Conservation (phyloP, 2,113 vertebrate genomes). For the Crotalus tigris region DNA sequence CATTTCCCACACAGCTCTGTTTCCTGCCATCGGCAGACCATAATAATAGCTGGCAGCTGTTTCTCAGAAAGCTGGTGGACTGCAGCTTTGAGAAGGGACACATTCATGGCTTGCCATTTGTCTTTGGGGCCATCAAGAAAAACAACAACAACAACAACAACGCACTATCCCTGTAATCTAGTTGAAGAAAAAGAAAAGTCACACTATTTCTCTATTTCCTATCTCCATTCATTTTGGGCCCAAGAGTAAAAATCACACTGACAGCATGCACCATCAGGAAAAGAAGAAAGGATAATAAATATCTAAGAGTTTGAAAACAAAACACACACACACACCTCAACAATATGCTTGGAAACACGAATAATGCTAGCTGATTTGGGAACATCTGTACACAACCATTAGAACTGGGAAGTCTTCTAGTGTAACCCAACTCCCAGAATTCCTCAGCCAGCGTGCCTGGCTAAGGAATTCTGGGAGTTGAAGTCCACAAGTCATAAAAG, state of each 20-base stretch:
- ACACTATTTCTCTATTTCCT: neutral
- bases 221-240: too few relatives aligned
- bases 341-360: neutral
- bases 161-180: neutral
- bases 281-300: neutral
- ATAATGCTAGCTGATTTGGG: neutral
- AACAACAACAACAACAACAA: too few relatives aligned
- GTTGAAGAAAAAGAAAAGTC: neutral
- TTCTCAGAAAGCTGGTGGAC: neutral
- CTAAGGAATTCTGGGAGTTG: too few relatives aligned
- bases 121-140: neutral
- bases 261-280: neutral
- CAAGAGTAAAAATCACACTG: neutral
- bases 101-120: neutral
- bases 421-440: too few relatives aligned
- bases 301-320: neutral
- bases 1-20: conserved; percentile 7
- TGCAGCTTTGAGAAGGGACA: neutral
- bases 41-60: conserved; percentile 7
- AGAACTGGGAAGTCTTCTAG: too few relatives aligned
- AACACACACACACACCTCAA: neutral
- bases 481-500: too few relatives aligned
- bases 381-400: too few relatives aligned
- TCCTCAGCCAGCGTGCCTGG: too few relatives aligned
- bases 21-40: neutral